Percentiles rank a stretch among this genome's conserved stretches.
phyloP scores from a whole-genome alignment of 2,797 vertebrate genomes.

The Carcharodon carcharias region DNA sequence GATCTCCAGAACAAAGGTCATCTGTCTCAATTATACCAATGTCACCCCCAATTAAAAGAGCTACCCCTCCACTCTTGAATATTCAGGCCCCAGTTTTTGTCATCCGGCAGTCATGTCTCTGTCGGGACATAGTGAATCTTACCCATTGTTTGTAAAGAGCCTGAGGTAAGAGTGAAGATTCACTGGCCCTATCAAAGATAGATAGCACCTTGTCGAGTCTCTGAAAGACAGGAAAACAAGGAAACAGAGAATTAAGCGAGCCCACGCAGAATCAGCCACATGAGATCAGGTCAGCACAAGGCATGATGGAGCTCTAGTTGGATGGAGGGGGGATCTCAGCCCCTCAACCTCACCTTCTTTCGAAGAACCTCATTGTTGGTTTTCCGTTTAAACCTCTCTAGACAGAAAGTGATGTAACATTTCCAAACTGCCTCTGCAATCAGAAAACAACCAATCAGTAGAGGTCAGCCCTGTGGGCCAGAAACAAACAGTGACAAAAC shows the following conservation, averaged over 20 bases:
- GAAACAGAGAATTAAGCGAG: too few relatives aligned
- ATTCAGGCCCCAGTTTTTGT: too few relatives aligned
- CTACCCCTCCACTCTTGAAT: too few relatives aligned
- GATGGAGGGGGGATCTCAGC: neutral
- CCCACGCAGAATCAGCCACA: neutral
- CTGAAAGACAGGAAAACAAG: slow-evolving; percentile 52
- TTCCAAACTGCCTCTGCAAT: slow-evolving; percentile 81
- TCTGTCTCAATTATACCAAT: too few relatives aligned
- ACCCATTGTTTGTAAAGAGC: slow-evolving; percentile 82
- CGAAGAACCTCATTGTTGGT: slow-evolving; percentile 75
- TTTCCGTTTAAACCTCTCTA: slow-evolving; percentile 77
- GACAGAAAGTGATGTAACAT: slow-evolving; percentile 72
- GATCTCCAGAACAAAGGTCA: too few relatives aligned
- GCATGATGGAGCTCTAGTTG: neutral
- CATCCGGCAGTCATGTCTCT: too few relatives aligned
- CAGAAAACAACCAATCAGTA: slow-evolving; percentile 28
- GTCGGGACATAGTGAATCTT: slow-evolving; percentile 43
- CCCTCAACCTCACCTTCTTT: slow-evolving; percentile 63
- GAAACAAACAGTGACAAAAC: neutral
- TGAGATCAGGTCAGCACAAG: neutral
- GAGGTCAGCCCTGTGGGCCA: neutral
- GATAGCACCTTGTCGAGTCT: slow-evolving; percentile 68
- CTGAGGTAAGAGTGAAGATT: slow-evolving; percentile 66
- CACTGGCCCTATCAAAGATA: slow-evolving; percentile 68
- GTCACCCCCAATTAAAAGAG: too few relatives aligned